Evolutionary conservation across 2,888 invertebrate species (phyloP).

Genomic region (Euphydryas editha): DNA sequence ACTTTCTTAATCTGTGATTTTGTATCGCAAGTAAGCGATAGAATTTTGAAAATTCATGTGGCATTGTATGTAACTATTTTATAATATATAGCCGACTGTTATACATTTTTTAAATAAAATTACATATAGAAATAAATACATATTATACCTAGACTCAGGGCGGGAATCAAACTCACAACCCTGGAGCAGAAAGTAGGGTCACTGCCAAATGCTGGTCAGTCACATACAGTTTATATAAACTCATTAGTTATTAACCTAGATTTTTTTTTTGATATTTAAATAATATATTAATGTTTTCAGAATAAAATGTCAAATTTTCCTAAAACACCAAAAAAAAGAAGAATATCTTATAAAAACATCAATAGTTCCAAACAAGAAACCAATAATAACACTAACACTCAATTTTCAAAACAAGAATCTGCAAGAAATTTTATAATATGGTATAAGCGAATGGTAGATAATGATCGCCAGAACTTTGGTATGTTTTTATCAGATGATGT

Average conservation of each 20-base stretch:
- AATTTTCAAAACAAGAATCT: slow-evolving; percentile 53
- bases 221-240: background rate
- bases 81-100: too few species aligned
- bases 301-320: slow-evolving; percentile 61
- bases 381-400: slow-evolving; percentile 53
- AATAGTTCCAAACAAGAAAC: slow-evolving; percentile 49
- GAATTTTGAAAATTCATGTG: too few species aligned
- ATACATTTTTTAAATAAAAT: too few species aligned
- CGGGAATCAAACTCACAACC: too few species aligned
- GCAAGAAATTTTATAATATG: slow-evolving; percentile 73
- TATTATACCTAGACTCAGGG: too few species aligned
- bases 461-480: slow-evolving; percentile 74
- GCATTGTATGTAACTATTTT: too few species aligned
- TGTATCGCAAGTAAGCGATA: too few species aligned
- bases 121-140: too few species aligned
- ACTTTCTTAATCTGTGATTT: too few species aligned
- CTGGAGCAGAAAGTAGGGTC: too few species aligned
- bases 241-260: too few species aligned
- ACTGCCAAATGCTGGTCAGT: too few species aligned
- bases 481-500: slow-evolving; percentile 80
- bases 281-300: slow-evolving; percentile 42
- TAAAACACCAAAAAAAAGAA: slow-evolving; percentile 51
- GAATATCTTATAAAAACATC: slow-evolving; percentile 41
- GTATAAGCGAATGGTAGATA: slow-evolving; percentile 79
- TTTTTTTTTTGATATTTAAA: background rate